Base-by-base conservation (phyloP, 2,797 vertebrate species). In the Enteromius unitaeniatus region DNA sequence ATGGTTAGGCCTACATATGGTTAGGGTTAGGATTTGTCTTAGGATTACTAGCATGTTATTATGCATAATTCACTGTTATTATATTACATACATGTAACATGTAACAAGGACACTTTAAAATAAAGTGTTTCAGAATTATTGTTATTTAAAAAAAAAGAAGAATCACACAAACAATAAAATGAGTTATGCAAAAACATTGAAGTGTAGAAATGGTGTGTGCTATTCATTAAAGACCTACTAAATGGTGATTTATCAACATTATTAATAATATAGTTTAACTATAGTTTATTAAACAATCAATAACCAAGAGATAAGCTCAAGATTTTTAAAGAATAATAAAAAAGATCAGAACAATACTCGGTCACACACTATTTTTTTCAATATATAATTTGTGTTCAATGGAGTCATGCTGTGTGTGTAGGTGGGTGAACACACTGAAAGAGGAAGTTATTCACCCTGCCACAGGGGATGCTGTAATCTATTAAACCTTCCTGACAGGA, bases 401-500 rank as follows among this genome's bases (percentile, higher is more conserved):
- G 47, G 19, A 74, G 45, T 34, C 47, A 31, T 55, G 31, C 49
- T 68, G 51, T 81, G 85, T 86, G 79, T 69, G 67, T 51, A 28
- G 34, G 47, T 78, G 67, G 10, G 55, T 74, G 79, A 70, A 23
- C 10, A 11, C 60, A 67, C 53, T 64, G 76, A 84, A 51, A 84
- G 79, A 86, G 87, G 88, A 89, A 87, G 84, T 89, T 85, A 88
- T 89, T 87, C 84, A 81, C 86, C 81, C 81, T 37, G 73, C 87
- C 89, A 79, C 76, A 34, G 86, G 89, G 89, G 88, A 88, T 87
- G 53, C 72, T 62, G 85, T 88, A 90, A 91, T 90, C 88, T 89
- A 83, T 90, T 89, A 89, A 77, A 88, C 85, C 88, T 88, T 89
- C 88, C 87, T 90, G 88, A 81, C 84, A 83, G 88, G 89, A 83